Base-by-base conservation (phyloP, 2,888 invertebrate genomes). In the Steromphala cineraria region DNA sequence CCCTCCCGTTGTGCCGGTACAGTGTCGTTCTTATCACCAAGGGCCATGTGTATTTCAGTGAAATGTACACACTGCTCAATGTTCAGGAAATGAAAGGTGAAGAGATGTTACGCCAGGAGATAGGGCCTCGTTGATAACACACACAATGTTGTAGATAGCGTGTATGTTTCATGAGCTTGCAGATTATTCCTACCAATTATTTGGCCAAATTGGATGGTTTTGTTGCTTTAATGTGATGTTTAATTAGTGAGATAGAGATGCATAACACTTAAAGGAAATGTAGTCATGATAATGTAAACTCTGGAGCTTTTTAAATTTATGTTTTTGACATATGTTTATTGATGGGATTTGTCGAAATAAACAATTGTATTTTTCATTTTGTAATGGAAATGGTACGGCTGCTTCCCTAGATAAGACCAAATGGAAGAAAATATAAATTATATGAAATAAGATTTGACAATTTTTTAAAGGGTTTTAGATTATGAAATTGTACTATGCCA, bases 31-130 rank as follows among this genome's bases (percentile, higher is more conserved):
- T 62, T 62, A 62, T 62, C 62, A 62, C 28, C 21, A 28, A 62
- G 62, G 62, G 62, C 62, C 62, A 62, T 62, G 62, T 62, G 62
- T 62, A 62, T 62, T 62, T 62, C 62, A 24, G 62, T 62, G 62
- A 28, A 62, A 62, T 62, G 28, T 62, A 62, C 62, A 62, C 62
- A 62, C 62, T 62, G 62, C 15, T 28, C 62, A 8, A n/a, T 62
- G 62, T 62, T 62, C 62, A 62, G 62, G 62, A 62, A 62, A 62
- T 62, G 62, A 62, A 62, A 62, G 62, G 62, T 62, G 62, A 62
- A 62, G 62, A 62, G 62, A 62, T 62, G 62, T 28, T 62, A 19
- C 15, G 62, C 62, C 28, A 4, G 24, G 62, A 62, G 62, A 62
- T 62, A 62, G 28, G 28, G 62, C 62, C 62, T 28, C 62, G 62